phyloP scores from a whole-genome alignment of 1,140 invertebrate species.

The Globodera rostochiensis region DNA sequence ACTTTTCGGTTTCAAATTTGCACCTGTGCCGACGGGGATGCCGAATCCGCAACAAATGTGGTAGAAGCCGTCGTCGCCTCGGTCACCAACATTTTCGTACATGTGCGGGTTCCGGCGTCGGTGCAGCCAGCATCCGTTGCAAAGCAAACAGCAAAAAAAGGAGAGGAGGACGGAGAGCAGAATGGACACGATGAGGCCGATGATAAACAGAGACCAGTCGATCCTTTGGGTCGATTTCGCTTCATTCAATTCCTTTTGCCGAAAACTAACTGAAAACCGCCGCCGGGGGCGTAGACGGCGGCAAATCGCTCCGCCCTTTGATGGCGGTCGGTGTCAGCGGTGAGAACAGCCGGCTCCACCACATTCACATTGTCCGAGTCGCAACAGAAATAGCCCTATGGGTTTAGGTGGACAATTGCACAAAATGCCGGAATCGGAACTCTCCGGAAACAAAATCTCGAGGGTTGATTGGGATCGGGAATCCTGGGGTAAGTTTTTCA shows the following conservation, averaged over 20 bases:
- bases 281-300: constrained; percentile 22
- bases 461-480: too few species aligned
- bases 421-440: background rate
- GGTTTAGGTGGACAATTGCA: background rate
- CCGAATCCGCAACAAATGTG: constrained; percentile 52
- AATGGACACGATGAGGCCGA: constrained; percentile 50
- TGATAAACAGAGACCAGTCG: constrained; percentile 41
- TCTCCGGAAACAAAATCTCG: background rate
- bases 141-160: constrained; percentile 37
- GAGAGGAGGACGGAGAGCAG: constrained; percentile 44
- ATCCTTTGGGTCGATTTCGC: constrained; percentile 29
- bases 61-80: constrained; percentile 43
- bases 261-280: constrained; percentile 39
- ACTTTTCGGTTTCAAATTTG: background rate
- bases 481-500: too few species aligned
- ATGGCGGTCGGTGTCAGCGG: background rate
- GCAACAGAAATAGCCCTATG: constrained; percentile 45
- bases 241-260: background rate
- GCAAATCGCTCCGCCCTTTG: constrained; percentile 36
- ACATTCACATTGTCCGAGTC: constrained; percentile 23
- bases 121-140: constrained; percentile 52
- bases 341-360: background rate
- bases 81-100: constrained; percentile 45
- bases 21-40: constrained; percentile 43
- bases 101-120: constrained; percentile 47